Evolutionary conservation across 1,140 invertebrate species (phyloP).

Genomic region (Bathynomus jamesi): DNA sequence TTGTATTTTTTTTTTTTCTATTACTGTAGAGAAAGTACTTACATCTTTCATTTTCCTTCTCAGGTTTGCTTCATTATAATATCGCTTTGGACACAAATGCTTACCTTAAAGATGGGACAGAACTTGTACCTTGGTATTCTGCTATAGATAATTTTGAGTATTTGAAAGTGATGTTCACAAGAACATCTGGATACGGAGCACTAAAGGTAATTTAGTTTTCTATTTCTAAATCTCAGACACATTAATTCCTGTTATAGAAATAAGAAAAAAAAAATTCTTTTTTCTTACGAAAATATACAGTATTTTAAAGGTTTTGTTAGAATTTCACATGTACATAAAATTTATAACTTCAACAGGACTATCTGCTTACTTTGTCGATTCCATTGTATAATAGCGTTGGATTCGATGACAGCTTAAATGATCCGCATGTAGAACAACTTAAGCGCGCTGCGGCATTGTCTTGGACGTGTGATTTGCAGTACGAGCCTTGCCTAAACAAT

Average conservation of each 20-base stretch:
- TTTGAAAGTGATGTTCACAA: not conserved
- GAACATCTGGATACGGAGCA: not conserved
- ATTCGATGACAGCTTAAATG: constrained; percentile 23
- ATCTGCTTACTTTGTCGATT: too few relatives aligned
- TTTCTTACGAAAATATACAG: too few relatives aligned
- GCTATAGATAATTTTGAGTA: not conserved
- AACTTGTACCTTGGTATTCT: constrained; percentile 41
- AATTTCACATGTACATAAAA: too few relatives aligned
- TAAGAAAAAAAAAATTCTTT: too few relatives aligned
- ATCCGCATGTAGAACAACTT: constrained; percentile 27
- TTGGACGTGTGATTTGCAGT: constrained; percentile 34
- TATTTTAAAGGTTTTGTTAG: too few relatives aligned
- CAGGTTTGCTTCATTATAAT: constrained; percentile 41
- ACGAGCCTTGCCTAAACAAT: constrained; percentile 38
- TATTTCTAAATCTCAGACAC: too few relatives aligned
- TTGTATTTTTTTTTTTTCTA: too few relatives aligned
- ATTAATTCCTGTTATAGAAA: too few relatives aligned
- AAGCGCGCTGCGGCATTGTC: constrained; percentile 20
- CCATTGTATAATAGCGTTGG: constrained; percentile 35
- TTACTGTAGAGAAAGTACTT: too few relatives aligned
- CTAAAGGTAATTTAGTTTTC: too few relatives aligned
- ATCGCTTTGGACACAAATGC: constrained; percentile 42
- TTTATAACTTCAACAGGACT: too few relatives aligned
- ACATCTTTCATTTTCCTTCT: too few relatives aligned
- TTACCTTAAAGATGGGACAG: constrained; percentile 44